Conservation (phyloP, 2,113 vertebrate genomes). For the Cryptomyrus ogoouensis region DNA sequence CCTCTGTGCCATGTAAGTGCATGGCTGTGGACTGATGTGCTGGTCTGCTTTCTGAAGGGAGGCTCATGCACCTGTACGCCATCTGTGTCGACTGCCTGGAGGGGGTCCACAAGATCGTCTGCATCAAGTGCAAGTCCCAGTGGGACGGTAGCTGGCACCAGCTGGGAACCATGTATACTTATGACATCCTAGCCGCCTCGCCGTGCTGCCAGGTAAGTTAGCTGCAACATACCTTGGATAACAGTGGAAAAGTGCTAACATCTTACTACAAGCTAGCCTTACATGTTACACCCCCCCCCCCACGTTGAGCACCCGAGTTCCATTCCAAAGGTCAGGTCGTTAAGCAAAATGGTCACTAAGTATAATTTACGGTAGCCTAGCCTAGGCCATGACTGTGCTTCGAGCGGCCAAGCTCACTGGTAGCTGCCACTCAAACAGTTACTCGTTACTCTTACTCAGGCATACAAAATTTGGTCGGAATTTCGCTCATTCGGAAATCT, state of each 20-base stretch:
- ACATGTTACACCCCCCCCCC: background rate
- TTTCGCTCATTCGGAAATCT: no score
- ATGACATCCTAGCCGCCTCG: slow-evolving; percentile 93
- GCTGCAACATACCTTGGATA: background rate
- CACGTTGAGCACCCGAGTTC: background rate
- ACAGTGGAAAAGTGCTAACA: background rate
- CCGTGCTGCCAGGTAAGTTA: slow-evolving; percentile 92
- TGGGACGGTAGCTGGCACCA: slow-evolving; percentile 99
- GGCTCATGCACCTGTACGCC: slow-evolving; percentile 97
- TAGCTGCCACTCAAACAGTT: background rate
- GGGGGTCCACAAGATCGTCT: slow-evolving; percentile 98
- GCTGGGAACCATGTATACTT: slow-evolving; percentile 97
- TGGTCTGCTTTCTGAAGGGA: slow-evolving; percentile 68
- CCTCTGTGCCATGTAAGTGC: background rate
- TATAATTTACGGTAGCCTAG: background rate
- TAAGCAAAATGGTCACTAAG: background rate
- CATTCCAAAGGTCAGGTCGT: background rate
- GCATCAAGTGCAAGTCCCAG: slow-evolving; percentile 97
- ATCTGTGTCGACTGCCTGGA: slow-evolving; percentile 98
- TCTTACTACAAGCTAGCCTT: background rate
- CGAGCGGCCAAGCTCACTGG: background rate
- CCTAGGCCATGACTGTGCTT: background rate
- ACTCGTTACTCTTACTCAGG: background rate
- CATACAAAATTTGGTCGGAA: background rate
- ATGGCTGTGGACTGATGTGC: background rate